Evolutionary conservation across 1,140 invertebrate species (phyloP).

Genomic region (Tetragnatha versicolor): DNA sequence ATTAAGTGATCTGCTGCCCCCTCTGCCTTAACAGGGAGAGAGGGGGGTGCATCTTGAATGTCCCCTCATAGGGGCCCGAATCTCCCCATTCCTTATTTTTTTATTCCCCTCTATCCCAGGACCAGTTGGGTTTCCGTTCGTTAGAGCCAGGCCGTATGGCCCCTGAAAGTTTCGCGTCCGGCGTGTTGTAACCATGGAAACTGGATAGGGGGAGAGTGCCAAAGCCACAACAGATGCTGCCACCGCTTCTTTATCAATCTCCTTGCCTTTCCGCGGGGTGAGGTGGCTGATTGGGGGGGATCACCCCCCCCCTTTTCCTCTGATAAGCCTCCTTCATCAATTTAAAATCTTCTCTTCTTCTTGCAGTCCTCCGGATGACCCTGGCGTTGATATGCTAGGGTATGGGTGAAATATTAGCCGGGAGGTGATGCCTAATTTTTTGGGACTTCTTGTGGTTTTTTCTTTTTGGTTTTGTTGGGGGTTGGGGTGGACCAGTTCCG

Average conservation of each 20-base stretch:
- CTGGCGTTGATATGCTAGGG: slow-evolving; percentile 36
- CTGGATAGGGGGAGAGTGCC: neutral
- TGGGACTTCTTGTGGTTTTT: too few species aligned
- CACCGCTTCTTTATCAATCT: slow-evolving; percentile 54
- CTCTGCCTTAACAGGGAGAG: neutral
- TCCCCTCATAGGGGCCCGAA: too few species aligned
- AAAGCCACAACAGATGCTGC: slow-evolving; percentile 55
- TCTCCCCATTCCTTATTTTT: too few species aligned
- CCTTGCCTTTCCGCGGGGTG: slow-evolving; percentile 3
- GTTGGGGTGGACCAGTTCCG: too few species aligned
- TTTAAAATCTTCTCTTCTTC: slow-evolving; percentile 38
- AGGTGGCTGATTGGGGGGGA: slow-evolving; percentile 25
- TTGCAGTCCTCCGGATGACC: slow-evolving; percentile 2
- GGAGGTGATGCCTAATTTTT: slow-evolving; percentile 46
- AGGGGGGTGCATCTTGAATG: neutral
- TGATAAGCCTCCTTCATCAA: slow-evolving; percentile 54
- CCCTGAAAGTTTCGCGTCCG: slow-evolving; percentile 52
- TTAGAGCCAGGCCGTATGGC: too few species aligned
- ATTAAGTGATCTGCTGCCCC: neutral
- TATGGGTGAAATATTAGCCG: slow-evolving; percentile 48
- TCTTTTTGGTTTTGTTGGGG: too few species aligned
- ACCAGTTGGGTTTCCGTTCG: too few species aligned
- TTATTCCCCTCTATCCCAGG: too few species aligned
- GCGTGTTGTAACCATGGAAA: slow-evolving; percentile 49
- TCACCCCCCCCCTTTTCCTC: slow-evolving; percentile 1